Conservation (phyloP, 2,113 vertebrate genomes). For the Gopherus flavomarginatus region DNA sequence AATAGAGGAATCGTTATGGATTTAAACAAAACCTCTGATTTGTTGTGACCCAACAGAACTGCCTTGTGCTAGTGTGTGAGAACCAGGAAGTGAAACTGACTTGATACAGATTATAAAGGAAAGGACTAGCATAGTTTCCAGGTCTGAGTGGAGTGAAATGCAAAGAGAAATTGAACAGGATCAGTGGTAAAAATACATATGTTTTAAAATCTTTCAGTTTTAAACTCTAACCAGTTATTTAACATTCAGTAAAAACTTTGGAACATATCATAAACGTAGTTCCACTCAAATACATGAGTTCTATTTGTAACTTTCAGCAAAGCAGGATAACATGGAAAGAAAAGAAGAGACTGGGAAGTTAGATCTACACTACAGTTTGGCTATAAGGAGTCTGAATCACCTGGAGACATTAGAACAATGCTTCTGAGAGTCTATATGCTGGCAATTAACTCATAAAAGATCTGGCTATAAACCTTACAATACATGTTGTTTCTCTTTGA, state of each 20-base stretch:
- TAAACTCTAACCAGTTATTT: constrained; percentile 52
- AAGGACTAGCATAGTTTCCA: background rate
- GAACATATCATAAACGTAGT: background rate
- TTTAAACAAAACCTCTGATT: background rate
- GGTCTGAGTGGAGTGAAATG: background rate
- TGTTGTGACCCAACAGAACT: background rate
- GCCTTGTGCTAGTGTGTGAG: background rate
- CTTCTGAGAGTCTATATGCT: constrained; percentile 9
- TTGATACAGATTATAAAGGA: background rate
- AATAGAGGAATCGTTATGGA: background rate
- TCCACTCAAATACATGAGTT: constrained; percentile 19
- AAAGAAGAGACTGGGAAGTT: constrained; percentile 38
- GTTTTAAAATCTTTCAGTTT: constrained; percentile 45
- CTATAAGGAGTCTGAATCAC: constrained; percentile 36
- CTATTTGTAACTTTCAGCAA: constrained; percentile 49
- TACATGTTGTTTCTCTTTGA: background rate
- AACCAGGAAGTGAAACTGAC: background rate
- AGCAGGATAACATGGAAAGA: constrained; percentile 10
- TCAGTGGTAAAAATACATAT: background rate
- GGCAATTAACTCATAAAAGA: background rate
- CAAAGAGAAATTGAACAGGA: background rate
- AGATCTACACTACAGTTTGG: constrained; percentile 28
- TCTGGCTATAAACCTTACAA: background rate
- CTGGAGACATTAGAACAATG: constrained; percentile 31
- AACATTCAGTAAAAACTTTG: constrained; percentile 28